These are phyloP conservation scores for Novumbra hubbsi DNA, from an alignment of 2,797 vertebrate genomes.

Conservation along the genomic window DNA sequence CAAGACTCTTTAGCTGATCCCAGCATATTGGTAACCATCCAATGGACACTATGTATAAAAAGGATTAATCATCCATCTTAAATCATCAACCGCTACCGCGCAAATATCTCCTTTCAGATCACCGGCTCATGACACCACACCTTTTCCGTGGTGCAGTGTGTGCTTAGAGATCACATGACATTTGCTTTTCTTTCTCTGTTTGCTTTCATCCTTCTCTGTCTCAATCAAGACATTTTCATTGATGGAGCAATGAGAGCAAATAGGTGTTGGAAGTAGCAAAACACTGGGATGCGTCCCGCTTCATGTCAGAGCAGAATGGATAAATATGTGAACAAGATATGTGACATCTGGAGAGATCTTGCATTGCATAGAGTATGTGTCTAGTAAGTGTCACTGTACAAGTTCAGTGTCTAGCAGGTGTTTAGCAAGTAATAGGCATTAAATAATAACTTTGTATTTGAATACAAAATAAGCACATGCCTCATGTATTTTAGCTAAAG, in stretches of 20 bases:
- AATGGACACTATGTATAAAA: not conserved
- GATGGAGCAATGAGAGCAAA: not conserved
- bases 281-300: not conserved
- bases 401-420: not conserved
- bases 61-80: not conserved
- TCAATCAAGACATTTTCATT: not conserved
- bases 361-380: too few relatives aligned
- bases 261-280: not conserved
- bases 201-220: not conserved
- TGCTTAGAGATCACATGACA: not conserved
- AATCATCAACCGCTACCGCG: not conserved
- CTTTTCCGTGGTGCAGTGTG: not conserved
- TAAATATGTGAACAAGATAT: not conserved
- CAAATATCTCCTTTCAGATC: not conserved
- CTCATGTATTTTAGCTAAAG: too few relatives aligned
- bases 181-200: constrained; percentile 4
- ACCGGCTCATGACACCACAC: not conserved
- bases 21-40: not conserved
- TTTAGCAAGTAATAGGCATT: not conserved
- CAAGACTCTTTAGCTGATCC: too few relatives aligned
- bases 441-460: not conserved
- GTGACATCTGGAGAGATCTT: not conserved
- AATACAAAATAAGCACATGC: too few relatives aligned
- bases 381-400: too few relatives aligned
- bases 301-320: not conserved